Base-by-base conservation (phyloP, 2,797 vertebrate genomes). In the Danio aesculapii region DNA sequence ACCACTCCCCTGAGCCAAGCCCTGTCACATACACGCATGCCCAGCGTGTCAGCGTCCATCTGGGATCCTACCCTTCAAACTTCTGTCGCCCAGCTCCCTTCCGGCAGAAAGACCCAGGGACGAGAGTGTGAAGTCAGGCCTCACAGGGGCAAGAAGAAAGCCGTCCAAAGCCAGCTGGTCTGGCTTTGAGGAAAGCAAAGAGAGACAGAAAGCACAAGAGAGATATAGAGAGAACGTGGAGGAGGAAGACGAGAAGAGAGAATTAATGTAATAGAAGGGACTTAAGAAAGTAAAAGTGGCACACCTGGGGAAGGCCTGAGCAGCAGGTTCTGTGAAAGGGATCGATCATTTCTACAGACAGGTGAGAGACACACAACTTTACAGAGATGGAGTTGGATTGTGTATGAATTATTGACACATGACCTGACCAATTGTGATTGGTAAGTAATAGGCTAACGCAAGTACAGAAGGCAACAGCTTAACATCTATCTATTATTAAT, bases 151-250 rank as follows among this genome's bases (percentile, higher is more conserved):
- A 88, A 88, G 86, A 89, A 92, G 88, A 92, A 91, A 92, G 92
- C 90, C 90, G 90, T 95, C 90, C 92, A 92, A 94, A 96, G 95
- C 95, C 96, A 96, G 96, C 96, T 96, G 95, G 94, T 94, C 95
- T 96, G 94, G 94, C 92, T 96, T 95, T 92, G 88, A 87, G 85
- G 85, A 87, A 82, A 67, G 58, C 55, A 9, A 30, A 84, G 44
- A 78, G 73, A 21, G 52, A 57, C 52, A 75, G 17, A 68, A 71
- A 44, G 10, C 61, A 19, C 41, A 14, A 68, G 82, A 80, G 58
- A 19, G n/a, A 76, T 30, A 30, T 30, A 30, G 14, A 83, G 75
- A 85, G 86, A 79, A 85, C 88, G 76, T 88, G 81, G 88, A 84
- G 87, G 75, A 66, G 75, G 75, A 72, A 77, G 75, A 86, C 71